These are phyloP conservation scores for Dicaeum eximium DNA, from an alignment of 2,113 vertebrate species.

Conservation along the genomic window DNA sequence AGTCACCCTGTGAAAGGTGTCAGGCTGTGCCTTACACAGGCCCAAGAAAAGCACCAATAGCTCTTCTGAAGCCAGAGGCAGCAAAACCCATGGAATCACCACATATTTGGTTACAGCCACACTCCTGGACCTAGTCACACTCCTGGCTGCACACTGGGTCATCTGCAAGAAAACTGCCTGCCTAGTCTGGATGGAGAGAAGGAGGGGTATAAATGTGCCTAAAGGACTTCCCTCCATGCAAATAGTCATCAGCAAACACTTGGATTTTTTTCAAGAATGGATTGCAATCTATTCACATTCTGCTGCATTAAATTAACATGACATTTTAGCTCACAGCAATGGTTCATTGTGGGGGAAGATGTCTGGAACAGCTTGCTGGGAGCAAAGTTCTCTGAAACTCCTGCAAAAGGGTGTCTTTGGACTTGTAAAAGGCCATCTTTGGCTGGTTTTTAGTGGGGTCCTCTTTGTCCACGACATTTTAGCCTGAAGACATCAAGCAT, in stretches of 20 bases:
- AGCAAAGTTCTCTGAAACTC: not conserved
- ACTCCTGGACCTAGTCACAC: not conserved
- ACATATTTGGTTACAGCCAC: not conserved
- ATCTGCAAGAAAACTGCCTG: not conserved
- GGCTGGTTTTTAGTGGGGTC: not conserved
- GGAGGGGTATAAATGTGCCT: not conserved
- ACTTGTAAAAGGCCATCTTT: not conserved
- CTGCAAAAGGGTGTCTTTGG: not conserved
- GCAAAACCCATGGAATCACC: rapidly evolving
- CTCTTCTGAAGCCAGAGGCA: not conserved
- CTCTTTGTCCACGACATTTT: not conserved
- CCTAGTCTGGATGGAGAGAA: not conserved
- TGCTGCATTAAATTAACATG: not conserved
- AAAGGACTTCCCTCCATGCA: not conserved
- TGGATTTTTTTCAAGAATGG: not conserved
- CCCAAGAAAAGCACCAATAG: not conserved
- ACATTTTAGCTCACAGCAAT: not conserved
- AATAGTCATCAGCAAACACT: not conserved
- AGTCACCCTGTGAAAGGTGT: not conserved
- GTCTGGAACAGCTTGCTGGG: not conserved
- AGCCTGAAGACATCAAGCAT: not conserved
- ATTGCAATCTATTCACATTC: not conserved
- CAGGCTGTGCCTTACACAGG: not conserved
- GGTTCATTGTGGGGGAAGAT: not conserved
- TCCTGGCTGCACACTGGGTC: not conserved